Base-by-base conservation (phyloP, 2,888 invertebrate species). In the Caenorhabditis panamensis region DNA sequence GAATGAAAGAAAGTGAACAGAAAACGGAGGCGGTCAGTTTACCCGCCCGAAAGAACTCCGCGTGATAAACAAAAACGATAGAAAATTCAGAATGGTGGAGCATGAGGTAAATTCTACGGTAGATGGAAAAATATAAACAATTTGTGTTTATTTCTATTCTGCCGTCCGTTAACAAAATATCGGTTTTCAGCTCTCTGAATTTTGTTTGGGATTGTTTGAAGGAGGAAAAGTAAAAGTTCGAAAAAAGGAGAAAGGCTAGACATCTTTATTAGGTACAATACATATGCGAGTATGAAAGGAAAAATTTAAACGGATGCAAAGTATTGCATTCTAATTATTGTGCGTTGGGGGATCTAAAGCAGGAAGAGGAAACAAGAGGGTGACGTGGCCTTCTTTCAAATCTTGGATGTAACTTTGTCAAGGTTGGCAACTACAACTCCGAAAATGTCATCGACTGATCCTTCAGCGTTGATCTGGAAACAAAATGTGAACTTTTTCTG, bases 401-500 rank as follows among this genome's bases (percentile, higher is more conserved):
- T 59, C 56, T 72, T 79, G 37, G 72, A 67, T 47, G 79, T 79
- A 24, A 61, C 72, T 31, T 88, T 88, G 78, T 90, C 88, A 51
- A 90, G 77, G 71, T 84, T 84, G 44, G 81, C 73, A 44, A 72
- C 71, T 18, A 90, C 90, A 24, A 88, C 86, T 26, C 80, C 86
- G 68, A 90, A 90, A 58, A 90, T 89, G 31, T 86, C 86, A 56
- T 90, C 90, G 44, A 90, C 87, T 24, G 84, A 63, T 53, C 89
- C 88, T 69, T 90, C 90, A 41, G 89, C 90, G 58, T 85, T 84
- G 78, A 90, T 89, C 89, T 89, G 72, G 16, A 87, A 77, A 61
- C 28, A 63, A 36, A 37, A 20, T 26, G 6, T 18, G 41, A 41
- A 41, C 8, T 41, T 41, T 41, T 41, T 31, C 9, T 31, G 9